Evolutionary conservation across 2,797 vertebrate species (phyloP), one percentile per base, ranked within the genome.

Genomic region (Borostomias antarcticus): DNA sequence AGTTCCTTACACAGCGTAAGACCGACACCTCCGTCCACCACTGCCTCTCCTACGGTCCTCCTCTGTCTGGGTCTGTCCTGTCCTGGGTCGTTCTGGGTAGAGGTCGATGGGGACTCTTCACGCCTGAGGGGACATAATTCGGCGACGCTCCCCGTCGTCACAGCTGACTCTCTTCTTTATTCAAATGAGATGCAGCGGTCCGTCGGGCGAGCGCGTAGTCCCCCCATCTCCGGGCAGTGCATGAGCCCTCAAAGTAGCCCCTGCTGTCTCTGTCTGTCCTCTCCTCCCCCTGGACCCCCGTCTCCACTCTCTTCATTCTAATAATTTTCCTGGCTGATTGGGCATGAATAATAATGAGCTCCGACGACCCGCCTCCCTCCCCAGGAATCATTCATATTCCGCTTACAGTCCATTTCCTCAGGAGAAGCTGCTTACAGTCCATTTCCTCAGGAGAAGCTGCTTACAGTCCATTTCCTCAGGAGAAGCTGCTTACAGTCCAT

Each of bases 1-100:
- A 84, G 84, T 64, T 88, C 90, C 69, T 25, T 71, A 67, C 80
- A 81, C 75, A 90, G 85, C 53, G 90, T 92, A 94, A 94, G 93
- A 92, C 32, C 63, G 53, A 43, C 60, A 53, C 52, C 23, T 58
- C 62, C 58, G 33, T 66, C 64, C 70, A 74, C 68, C 56, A 56
- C n/a, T 67, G 64, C 69, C 61, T 19, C 33, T 84, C 74, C 76
- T 78, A 35, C 70, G 79, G 67, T 65, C 28, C 29, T 48, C 50
- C 29, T 59, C 52, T 69, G 35, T 66, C 48, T 69, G 69, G 66
- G 33, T 80, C 76, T 85, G 59, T 85, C 72, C 64, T 83, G 52
- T 72, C 76, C 61, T 74, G 65, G 73, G 66, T 62, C 9, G 1
- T 70, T 75, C 76, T 76, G 63, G 69, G 59, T 76, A 67, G 53